These are phyloP conservation scores for Hiodon alosoides DNA, from an alignment of 2,113 vertebrate species.

Conservation along the genomic window DNA sequence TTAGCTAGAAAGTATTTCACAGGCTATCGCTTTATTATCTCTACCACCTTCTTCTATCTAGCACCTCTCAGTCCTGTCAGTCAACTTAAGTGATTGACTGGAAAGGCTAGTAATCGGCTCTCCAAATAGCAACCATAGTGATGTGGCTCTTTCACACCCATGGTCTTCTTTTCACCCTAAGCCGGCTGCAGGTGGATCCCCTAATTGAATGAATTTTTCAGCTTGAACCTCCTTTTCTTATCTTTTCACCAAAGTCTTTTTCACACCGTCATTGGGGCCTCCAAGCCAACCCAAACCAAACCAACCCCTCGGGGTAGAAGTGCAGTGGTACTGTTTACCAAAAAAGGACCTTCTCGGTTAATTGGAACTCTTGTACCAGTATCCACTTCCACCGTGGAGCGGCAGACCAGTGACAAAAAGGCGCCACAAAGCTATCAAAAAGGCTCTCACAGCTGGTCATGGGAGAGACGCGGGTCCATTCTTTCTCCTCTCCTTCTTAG, in stretches of 20 bases:
- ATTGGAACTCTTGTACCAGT: conserved; percentile 15
- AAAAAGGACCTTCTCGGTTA: conserved; percentile 18
- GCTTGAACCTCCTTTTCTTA: conserved; percentile 33
- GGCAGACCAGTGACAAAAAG: conserved; percentile 1
- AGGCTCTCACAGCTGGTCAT: not conserved
- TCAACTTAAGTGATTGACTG: conserved; percentile 30
- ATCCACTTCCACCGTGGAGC: not conserved
- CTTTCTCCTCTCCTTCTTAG: not conserved
- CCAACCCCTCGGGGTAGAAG: conserved; percentile 20
- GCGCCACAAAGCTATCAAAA: conserved; percentile 6
- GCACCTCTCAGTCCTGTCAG: conserved; percentile 22
- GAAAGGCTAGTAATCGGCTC: conserved; percentile 36
- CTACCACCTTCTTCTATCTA: conserved; percentile 15
- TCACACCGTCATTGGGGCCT: conserved; percentile 40
- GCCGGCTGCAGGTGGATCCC: conserved; percentile 50
- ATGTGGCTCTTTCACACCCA: conserved; percentile 24
- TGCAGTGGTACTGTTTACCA: not conserved
- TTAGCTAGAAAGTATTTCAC: no score
- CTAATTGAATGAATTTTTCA: conserved; percentile 56
- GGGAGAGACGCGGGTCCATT: not conserved
- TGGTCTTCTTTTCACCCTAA: conserved; percentile 28
- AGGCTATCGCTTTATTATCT: not conserved
- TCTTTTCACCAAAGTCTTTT: conserved; percentile 27
- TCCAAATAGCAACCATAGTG: conserved; percentile 36
- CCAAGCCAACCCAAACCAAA: conserved; percentile 39